Evolutionary conservation across 2,888 invertebrate species (phyloP).

Genomic region (Drosophila prolongata): DNA sequence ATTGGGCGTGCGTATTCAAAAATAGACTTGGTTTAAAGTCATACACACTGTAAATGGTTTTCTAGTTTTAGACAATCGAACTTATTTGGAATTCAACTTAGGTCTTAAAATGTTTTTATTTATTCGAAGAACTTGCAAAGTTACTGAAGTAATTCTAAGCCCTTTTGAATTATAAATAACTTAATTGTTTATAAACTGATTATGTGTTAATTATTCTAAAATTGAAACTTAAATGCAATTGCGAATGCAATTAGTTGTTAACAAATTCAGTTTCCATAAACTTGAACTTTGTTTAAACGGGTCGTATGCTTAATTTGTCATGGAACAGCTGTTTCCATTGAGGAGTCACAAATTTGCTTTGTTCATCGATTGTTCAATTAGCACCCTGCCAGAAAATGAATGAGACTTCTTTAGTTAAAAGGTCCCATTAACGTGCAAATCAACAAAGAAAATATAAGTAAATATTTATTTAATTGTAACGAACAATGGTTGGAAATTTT

Average conservation of each 20-base stretch:
- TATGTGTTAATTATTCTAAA: slow-evolving; percentile 1
- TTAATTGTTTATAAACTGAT: not conserved
- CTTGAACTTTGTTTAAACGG: slow-evolving; percentile 15
- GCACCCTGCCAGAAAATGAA: not conserved
- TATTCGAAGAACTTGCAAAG: not conserved
- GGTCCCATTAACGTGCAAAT: not conserved
- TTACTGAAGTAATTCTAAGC: not conserved
- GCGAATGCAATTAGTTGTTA: slow-evolving; percentile 2
- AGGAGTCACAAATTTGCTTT: slow-evolving; percentile 6
- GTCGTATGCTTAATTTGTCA: slow-evolving; percentile 11
- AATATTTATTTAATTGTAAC: not conserved
- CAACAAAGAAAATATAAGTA: not conserved
- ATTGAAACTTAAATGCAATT: not conserved
- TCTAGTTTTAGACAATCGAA: too few relatives aligned
- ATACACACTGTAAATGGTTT: not conserved
- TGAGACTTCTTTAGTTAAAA: not conserved
- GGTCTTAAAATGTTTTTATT: not conserved
- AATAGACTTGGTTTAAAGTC: slow-evolving; percentile 5
- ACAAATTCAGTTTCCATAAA: slow-evolving; percentile 3
- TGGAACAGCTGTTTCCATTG: slow-evolving; percentile 17
- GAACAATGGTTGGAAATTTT: not conserved
- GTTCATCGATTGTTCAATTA: slow-evolving; percentile 4
- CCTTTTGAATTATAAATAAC: not conserved
- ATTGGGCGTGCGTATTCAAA: slow-evolving; percentile 11
- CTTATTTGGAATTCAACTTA: not conserved